Percentiles rank a stretch among this genome's conserved stretches.
Conservation (phyloP, 2,888 invertebrate species). For the Epinotia ramella region DNA sequence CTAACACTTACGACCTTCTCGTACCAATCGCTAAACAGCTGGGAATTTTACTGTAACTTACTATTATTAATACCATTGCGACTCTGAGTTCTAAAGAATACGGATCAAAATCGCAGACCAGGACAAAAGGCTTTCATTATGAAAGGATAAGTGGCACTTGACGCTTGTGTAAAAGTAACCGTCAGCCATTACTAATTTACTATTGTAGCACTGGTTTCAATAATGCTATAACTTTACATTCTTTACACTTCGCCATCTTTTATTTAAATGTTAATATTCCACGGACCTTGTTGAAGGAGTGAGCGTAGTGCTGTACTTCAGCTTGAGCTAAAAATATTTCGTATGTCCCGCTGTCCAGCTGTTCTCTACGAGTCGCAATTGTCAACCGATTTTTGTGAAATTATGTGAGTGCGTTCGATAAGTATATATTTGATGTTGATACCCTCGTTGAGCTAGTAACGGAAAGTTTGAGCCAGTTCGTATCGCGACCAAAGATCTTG, state of each 20-base stretch:
- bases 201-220: slow-evolving; percentile 6
- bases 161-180: slow-evolving; percentile 20
- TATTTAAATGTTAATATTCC: background rate
- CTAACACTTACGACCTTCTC: background rate
- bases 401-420: too few species aligned
- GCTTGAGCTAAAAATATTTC: too few species aligned
- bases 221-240: background rate
- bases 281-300: too few species aligned
- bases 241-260: background rate
- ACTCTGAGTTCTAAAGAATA: background rate
- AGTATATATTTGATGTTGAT: too few species aligned
- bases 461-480: too few species aligned
- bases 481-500: too few species aligned
- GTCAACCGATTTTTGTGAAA: too few species aligned
- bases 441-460: too few species aligned
- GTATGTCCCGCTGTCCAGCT: too few species aligned
- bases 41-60: slow-evolving; percentile 1
- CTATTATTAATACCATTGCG: background rate
- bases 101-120: background rate
- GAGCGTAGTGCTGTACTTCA: too few species aligned
- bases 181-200: background rate
- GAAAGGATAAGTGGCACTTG: slow-evolving; percentile 31
- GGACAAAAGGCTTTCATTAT: slow-evolving; percentile 17
- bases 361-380: too few species aligned
- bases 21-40: background rate